Evolutionary conservation across 2,888 invertebrate species (phyloP).

Genomic region (Apoda limacodes): DNA sequence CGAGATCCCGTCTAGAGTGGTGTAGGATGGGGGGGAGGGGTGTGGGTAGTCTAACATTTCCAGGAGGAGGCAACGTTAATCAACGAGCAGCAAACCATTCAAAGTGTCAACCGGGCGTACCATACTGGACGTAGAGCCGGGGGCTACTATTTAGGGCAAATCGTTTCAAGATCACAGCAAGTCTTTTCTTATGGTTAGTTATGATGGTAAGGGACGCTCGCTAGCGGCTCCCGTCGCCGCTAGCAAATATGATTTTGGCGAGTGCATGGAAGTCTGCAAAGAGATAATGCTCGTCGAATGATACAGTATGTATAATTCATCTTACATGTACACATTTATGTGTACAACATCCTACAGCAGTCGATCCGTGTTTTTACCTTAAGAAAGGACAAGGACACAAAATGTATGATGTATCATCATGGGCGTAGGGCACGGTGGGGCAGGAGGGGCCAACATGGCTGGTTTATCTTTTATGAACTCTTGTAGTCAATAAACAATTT

Average conservation of each 20-base stretch:
- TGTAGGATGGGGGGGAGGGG: conserved; percentile 20
- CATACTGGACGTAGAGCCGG: conserved; percentile 32
- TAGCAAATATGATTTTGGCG: conserved; percentile 78
- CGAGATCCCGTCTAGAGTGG: conserved; percentile 36
- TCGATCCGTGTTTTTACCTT: too few species aligned
- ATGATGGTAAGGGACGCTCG: conserved; percentile 50
- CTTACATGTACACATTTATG: too few species aligned
- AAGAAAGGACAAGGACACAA: too few species aligned
- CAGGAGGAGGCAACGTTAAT: conserved; percentile 45
- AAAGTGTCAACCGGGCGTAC: conserved; percentile 57
- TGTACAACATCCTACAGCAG: too few species aligned
- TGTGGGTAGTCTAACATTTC: conserved; percentile 42
- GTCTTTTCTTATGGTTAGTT: conserved; percentile 53
- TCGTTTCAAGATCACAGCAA: conserved; percentile 57
- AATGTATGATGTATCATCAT: too few species aligned
- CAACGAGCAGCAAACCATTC: conserved; percentile 68
- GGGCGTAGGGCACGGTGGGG: too few species aligned
- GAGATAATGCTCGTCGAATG: conserved; percentile 50
- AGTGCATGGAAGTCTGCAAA: conserved; percentile 83
- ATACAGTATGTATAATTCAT: too few species aligned
- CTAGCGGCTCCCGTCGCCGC: conserved; percentile 71
- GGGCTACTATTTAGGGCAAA: conserved; percentile 38
- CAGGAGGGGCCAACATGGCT: too few species aligned
- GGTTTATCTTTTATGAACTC: too few species aligned
- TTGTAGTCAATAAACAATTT: too few species aligned